These are phyloP conservation scores for Bucco capensis DNA, from an alignment of 2,113 vertebrate genomes.

Conservation along the genomic window DNA sequence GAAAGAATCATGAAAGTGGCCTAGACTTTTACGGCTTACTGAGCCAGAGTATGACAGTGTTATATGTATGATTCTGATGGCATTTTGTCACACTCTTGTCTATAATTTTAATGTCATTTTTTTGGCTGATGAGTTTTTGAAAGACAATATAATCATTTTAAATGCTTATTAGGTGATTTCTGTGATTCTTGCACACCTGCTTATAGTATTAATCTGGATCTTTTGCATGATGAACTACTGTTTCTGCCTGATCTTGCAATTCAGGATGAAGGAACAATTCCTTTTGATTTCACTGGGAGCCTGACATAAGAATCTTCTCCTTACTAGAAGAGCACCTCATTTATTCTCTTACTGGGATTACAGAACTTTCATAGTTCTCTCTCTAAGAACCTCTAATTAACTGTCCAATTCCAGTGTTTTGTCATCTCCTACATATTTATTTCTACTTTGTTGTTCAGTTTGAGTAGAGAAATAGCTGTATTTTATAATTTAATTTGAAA, in stretches of 20 bases:
- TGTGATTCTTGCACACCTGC: constrained; percentile 1
- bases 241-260: background rate
- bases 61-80: background rate
- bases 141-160: constrained; percentile 32
- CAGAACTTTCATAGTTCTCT: background rate
- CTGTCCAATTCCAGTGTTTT: background rate
- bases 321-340: constrained; percentile 2
- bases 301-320: background rate
- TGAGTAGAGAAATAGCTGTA: background rate
- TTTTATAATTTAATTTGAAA: background rate
- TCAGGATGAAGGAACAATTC: background rate
- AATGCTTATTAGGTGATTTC: constrained; percentile 14
- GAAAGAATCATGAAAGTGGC: background rate
- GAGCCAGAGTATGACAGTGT: background rate
- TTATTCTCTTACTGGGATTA: constrained; percentile 25
- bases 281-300: background rate
- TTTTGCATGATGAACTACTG: constrained; percentile 14
- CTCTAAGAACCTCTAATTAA: background rate
- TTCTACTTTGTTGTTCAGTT: background rate
- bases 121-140: background rate
- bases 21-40: background rate
- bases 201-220: background rate
- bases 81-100: background rate
- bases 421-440: background rate
- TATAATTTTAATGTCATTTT: background rate